A percentile compares a stretch with the other conserved stretches of the same genome.
These are phyloP conservation scores for Osmerus mordax DNA, from an alignment of 2,113 vertebrate species.

Conservation along the genomic window DNA sequence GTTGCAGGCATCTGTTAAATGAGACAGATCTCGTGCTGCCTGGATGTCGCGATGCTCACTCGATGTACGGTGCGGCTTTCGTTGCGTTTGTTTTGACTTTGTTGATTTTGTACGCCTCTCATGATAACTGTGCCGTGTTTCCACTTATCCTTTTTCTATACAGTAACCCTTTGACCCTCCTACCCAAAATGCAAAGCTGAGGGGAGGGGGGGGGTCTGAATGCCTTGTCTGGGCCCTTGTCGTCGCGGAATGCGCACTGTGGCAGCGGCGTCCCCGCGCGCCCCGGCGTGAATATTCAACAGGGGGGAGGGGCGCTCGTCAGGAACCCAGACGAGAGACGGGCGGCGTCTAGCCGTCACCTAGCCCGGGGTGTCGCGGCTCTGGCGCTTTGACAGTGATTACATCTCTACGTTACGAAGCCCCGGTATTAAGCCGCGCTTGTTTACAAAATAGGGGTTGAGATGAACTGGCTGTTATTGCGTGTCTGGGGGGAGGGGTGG, in stretches of 20 bases:
- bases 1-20: no score
- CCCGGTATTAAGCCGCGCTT: slow-evolving; percentile 12
- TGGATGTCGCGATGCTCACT: no score
- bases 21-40: no score
- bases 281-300: slow-evolving; percentile 25
- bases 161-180: background rate
- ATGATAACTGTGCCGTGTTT: background rate
- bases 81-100: no score
- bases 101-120: background rate
- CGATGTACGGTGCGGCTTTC: no score
- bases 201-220: background rate
- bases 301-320: background rate
- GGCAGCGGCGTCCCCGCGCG: no score
- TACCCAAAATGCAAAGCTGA: background rate
- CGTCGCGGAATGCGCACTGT: no score
- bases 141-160: background rate
- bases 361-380: slow-evolving; percentile 7
- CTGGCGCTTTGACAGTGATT: slow-evolving; percentile 31
- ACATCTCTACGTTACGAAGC: slow-evolving; percentile 28
- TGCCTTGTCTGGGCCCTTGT: no score
- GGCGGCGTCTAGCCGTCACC: background rate
- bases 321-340: slow-evolving; percentile 21
- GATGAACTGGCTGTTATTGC: background rate
- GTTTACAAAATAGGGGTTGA: slow-evolving; percentile 30
- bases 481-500: background rate